These are phyloP conservation scores for Platypus cylindrus DNA, from an alignment of 2,888 invertebrate species.

Conservation along the genomic window DNA sequence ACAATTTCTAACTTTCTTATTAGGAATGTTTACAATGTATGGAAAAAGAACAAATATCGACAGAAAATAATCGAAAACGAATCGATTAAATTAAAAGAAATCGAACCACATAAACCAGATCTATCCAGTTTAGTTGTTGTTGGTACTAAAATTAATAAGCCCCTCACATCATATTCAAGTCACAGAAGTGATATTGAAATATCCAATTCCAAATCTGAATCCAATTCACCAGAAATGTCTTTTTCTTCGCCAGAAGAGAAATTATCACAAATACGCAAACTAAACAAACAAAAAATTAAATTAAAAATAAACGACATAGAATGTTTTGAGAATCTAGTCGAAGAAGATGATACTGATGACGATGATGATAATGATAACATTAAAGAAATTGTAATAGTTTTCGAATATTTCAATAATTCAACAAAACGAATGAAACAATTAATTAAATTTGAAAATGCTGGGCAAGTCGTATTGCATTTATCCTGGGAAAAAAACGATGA, in stretches of 20 bases:
- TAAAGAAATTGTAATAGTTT: slow-evolving; percentile 16
- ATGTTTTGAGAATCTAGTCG: slow-evolving; percentile 3
- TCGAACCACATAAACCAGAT: slow-evolving; percentile 26
- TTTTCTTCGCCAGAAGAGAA: background rate
- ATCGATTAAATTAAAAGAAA: slow-evolving; percentile 18
- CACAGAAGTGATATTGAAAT: background rate
- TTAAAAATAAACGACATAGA: slow-evolving; percentile 14
- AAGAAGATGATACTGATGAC: slow-evolving; percentile 2
- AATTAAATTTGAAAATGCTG: slow-evolving; percentile 22
- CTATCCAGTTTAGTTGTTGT: slow-evolving; percentile 22
- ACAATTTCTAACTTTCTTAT: slow-evolving; percentile 2
- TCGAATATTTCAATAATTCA: slow-evolving; percentile 17
- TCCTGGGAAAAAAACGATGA: slow-evolving; percentile 17
- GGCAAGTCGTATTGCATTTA: slow-evolving; percentile 19
- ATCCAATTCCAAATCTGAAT: background rate
- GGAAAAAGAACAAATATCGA: slow-evolving; percentile 25
- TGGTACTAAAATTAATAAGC: slow-evolving; percentile 18
- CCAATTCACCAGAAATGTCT: background rate
- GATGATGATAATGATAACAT: background rate
- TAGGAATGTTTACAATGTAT: slow-evolving; percentile 17
- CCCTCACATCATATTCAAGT: background rate
- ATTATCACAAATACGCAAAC: background rate
- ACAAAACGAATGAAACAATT: slow-evolving; percentile 12
- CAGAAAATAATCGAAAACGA: slow-evolving; percentile 18
- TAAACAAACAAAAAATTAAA: slow-evolving; percentile 1